Evolutionary conservation across 2,113 vertebrate genomes (phyloP), one percentile per base, ranked within the genome.

Genomic region (Scortum barcoo): DNA sequence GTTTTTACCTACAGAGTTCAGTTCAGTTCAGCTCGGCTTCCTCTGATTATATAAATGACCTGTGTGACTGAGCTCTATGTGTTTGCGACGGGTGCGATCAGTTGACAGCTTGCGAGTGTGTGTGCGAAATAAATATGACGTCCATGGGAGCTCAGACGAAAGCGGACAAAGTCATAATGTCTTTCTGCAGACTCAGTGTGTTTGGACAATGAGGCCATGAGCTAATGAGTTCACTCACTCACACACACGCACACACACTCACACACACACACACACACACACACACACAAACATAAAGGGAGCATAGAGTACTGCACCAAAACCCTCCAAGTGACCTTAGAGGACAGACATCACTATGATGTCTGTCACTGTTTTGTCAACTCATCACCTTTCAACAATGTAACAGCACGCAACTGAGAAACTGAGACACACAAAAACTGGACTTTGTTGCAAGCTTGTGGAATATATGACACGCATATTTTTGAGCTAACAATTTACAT

Each of bases 131-230:
- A 77, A 4, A 33, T 42, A 7, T 91, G 88, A 82, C 70, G 77
- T 60, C 44, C 56, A n/a, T 46, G 78, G 61, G 76, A 76, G 69
- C 83, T 72, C 60, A 71, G 67, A 70, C 6, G 7, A 78, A 54
- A 46, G 66, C 61, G 17, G 60, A 46, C 85, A 86, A 90, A 89
- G 85, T 90, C 81, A 81, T 30, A 67, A 40, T 19, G 70, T 63
- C 40, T 82, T 90, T 89, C 62, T 93, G 90, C 86, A 84, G 51
- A 89, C 80, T 91, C 83, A 56, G 83, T 61, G 68, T 69, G 69
- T 92, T 89, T 78, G 57, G 74, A 89, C 85, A 76, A 75, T 26
- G 67, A 87, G 72, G 76, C 60, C 80, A 66, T 81, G 78, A 83
- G 54, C 70, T 90, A 90, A 93, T 88, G 75, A 89, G 76, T 51